These are phyloP conservation scores for Polietes domitor DNA, from an alignment of 2,888 invertebrate genomes.

Conservation along the genomic window DNA sequence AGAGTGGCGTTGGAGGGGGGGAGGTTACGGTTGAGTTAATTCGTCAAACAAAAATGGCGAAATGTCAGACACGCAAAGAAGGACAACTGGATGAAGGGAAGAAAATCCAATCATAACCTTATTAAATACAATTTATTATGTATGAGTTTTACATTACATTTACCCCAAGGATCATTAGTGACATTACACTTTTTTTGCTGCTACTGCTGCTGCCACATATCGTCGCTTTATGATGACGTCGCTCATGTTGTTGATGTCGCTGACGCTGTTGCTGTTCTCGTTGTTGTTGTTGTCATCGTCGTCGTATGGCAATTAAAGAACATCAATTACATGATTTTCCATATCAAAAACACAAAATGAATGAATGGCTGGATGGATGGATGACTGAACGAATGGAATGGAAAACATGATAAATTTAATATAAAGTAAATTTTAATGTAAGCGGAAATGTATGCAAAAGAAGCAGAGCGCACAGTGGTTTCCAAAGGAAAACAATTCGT, in stretches of 20 bases:
- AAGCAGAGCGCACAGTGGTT: background rate
- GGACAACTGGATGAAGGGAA: background rate
- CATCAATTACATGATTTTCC: slow-evolving; percentile 67
- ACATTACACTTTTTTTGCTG: slow-evolving; percentile 56
- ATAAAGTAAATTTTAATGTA: slow-evolving; percentile 62
- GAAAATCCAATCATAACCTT: slow-evolving; percentile 55
- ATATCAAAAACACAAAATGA: slow-evolving; percentile 54
- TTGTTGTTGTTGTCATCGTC: slow-evolving; percentile 19
- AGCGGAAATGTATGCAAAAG: slow-evolving; percentile 59
- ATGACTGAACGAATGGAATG: background rate
- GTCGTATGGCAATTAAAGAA: slow-evolving; percentile 64
- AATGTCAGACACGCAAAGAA: background rate
- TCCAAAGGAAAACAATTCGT: background rate
- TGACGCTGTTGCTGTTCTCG: slow-evolving; percentile 6
- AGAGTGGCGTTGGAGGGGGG: background rate
- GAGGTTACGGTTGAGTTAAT: slow-evolving; percentile 25
- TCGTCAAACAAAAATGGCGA: slow-evolving; percentile 7
- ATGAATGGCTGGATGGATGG: slow-evolving; percentile 19
- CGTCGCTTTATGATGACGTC: background rate
- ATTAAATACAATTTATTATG: slow-evolving; percentile 64
- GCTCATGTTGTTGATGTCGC: background rate
- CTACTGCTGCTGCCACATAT: slow-evolving; percentile 23
- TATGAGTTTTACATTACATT: slow-evolving; percentile 65
- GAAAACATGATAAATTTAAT: slow-evolving; percentile 61
- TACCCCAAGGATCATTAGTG: slow-evolving; percentile 62